phyloP scores from a whole-genome alignment of 2,888 invertebrate species.

The Eilema griseolum region DNA sequence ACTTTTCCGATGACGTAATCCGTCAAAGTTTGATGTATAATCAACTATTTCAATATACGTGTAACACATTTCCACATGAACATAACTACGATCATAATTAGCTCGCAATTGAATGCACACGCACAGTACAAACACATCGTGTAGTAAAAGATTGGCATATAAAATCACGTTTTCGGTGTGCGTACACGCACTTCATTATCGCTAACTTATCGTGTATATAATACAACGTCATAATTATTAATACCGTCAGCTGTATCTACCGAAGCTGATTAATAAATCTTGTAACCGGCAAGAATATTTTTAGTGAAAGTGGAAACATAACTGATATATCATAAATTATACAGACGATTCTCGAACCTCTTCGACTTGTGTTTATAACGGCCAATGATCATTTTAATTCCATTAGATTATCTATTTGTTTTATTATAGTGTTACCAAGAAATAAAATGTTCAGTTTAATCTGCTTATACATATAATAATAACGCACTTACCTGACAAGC shows the following conservation, averaged over 20 bases:
- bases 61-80: background rate
- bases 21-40: background rate
- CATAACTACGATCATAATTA: background rate
- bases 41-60: background rate
- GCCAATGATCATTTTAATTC: slow-evolving; percentile 19
- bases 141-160: background rate
- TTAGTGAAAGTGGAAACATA: slow-evolving; percentile 57
- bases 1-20: background rate
- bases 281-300: slow-evolving; percentile 47
- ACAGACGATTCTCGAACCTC: background rate
- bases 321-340: slow-evolving; percentile 33
- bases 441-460: slow-evolving; percentile 18
- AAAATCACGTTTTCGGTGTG: background rate
- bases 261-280: slow-evolving; percentile 54
- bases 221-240: slow-evolving; percentile 52
- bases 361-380: slow-evolving; percentile 22
- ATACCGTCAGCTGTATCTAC: slow-evolving; percentile 44
- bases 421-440: slow-evolving; percentile 9
- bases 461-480: slow-evolving; percentile 23
- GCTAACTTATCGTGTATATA: slow-evolving; percentile 38
- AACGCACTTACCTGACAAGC: slow-evolving; percentile 7
- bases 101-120: background rate
- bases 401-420: slow-evolving; percentile 17
- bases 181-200: slow-evolving; percentile 44
- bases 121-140: background rate